Evolutionary conservation across 2,113 vertebrate genomes (phyloP), one percentile per base, ranked within the genome.

Genomic region (Xiphophorus maculatus): DNA sequence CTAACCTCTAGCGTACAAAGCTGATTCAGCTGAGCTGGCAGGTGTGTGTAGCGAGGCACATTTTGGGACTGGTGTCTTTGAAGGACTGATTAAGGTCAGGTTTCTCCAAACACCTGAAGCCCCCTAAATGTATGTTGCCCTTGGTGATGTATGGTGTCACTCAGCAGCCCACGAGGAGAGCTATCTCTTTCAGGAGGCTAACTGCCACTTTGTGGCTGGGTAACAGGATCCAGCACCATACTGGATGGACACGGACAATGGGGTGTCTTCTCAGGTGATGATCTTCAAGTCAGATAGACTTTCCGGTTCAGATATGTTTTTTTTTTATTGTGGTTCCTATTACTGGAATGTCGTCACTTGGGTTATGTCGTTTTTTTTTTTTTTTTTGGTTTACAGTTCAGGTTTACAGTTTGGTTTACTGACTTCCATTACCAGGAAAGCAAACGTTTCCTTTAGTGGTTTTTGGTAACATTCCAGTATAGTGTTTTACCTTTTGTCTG

Each of bases 141-240:
- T 40, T 82, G 86, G 89, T 58, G 90, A 91, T 84, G 84, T 74
- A 62, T 44, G 29, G 79, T 89, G 89, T 90, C 89, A 81, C 79
- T 87, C 90, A 88, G 29, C 77, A 77, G 75, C 84, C 89, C 82
- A 75, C 42, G 84, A 91, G 84, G 83, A 91, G 90, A 7, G 84
- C 89, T 90, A 90, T 90, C 91, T 93, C 86, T 94, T 94, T 93
- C 90, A 90, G 79, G 81, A 90, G 84, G 77, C 90, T 89, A 87
- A 93, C 88, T 76, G 87, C 87, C 90, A 93, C 92, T 92, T 89
- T 93, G 91, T 90, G 91, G 66, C 80, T 58, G 69, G 28, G 93
- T 92, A 93, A 93, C 89, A 87, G 84, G 92, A 94, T 94, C 93
- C 88, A 42, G 81, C 77, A 71, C 78, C 83, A 69, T 86, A 73